Base-by-base conservation (phyloP, 2,797 vertebrate species). In the Ctenochaetus hawaiiensis region DNA sequence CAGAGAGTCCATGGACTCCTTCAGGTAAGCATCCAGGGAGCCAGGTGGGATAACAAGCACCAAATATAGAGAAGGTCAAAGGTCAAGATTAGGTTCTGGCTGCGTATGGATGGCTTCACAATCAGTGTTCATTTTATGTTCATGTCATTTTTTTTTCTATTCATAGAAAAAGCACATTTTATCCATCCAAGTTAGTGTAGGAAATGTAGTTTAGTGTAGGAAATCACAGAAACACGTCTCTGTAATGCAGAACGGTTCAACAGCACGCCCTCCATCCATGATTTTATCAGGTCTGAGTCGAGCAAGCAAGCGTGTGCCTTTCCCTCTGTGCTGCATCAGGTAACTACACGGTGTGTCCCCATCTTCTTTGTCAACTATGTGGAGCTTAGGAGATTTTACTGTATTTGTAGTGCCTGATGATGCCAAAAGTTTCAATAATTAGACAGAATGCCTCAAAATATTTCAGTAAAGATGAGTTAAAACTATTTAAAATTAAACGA, bases 11-110 rank as follows among this genome's bases (percentile, higher is more conserved):
- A 18, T n/a, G 60, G 23, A 48, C 1, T 17, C 37, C 45, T 17
- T 41, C 44, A 65, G 12, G 43, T n/a, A 43, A 57, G 59, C 4
- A 0, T 54, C 23, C 23, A 11, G 37, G n/a, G 34, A 18, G 17
- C 44, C 62, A 60, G 49, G 58, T 49, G 43, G 17, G 65, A 45
- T 41, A 12, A 6, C 54, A 51, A 26, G 16, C 17, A 14, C 11
- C 52, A 39, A 57, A 9, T n/a, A n/a, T 49, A 2, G 20, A 57
- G 18, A 37, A 65, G 22, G 72, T 74, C 44, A 26, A 43, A 49
- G 52, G 71, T 66, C 45, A 52, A 30, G 3, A 8, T 12, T 5
- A 26, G 47, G 41, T 34, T 41, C 11, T 51, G 56, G 34, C 13
- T 41, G 17, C 6, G 5, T 4, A 44, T 22, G 13, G 14, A 60